phyloP scores from a whole-genome alignment of 2,888 invertebrate species.

The Brachyptera putata region DNA sequence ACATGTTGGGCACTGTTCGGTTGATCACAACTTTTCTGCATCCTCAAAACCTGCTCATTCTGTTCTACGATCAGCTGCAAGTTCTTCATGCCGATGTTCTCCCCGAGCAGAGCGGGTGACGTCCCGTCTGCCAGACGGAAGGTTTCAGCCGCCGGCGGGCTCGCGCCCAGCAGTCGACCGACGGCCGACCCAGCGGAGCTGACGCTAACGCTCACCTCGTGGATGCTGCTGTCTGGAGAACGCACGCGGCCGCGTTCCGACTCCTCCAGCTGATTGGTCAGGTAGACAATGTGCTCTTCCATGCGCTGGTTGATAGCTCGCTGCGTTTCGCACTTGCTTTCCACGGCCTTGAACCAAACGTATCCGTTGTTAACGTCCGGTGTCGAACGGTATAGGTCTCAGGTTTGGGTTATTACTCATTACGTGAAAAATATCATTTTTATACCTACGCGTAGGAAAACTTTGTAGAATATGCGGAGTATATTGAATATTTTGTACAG shows the following conservation, averaged over 20 bases:
- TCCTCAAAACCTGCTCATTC: too few relatives aligned
- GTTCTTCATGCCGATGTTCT: slow-evolving; percentile 51
- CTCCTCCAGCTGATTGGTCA: slow-evolving; percentile 45
- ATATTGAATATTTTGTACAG: too few relatives aligned
- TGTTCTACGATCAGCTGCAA: slow-evolving; percentile 52
- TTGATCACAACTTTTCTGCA: too few relatives aligned
- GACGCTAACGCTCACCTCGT: slow-evolving; percentile 20
- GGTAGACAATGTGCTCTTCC: slow-evolving; percentile 53
- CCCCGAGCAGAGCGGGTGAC: slow-evolving; percentile 21
- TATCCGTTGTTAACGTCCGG: not conserved
- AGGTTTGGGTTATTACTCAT: too few relatives aligned
- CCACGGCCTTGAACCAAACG: slow-evolving; percentile 48
- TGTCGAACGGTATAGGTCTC: too few relatives aligned
- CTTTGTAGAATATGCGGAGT: too few relatives aligned
- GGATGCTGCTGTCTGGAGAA: slow-evolving; percentile 25
- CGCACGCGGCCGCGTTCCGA: slow-evolving; percentile 11
- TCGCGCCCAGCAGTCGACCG: slow-evolving; percentile 26
- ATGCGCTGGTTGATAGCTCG: slow-evolving; percentile 52
- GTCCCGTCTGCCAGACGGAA: slow-evolving; percentile 24
- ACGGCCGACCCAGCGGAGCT: slow-evolving; percentile 25
- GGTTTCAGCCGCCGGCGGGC: slow-evolving; percentile 33
- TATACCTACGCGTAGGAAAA: too few relatives aligned
- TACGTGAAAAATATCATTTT: too few relatives aligned
- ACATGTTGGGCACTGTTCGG: not conserved
- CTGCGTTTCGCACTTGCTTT: slow-evolving; percentile 55